Evolutionary conservation across 2,797 vertebrate genomes (phyloP), one percentile per base, ranked within the genome.

Genomic region (Macropus fuliginosus): DNA sequence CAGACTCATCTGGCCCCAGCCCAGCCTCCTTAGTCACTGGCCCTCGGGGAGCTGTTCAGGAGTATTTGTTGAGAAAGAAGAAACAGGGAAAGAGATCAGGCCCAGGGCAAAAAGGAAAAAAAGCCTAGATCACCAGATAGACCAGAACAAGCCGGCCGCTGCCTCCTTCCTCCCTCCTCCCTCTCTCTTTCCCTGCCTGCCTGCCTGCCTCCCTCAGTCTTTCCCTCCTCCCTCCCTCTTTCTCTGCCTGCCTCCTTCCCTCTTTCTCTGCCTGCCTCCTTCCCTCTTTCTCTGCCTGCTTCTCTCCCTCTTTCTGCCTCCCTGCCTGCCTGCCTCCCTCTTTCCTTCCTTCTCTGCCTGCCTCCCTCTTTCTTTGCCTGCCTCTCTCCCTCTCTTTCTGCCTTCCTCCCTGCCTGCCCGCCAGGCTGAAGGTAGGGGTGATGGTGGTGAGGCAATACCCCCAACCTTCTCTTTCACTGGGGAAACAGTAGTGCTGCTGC

Each of bases 131-230:
- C 34, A 2, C 59, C 31, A 5, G 34, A 34, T 62, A 34, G 59
- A 62, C 31, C 59, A 34, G 59, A 62, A 62, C 59, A 34, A 62
- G 59, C 34, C 59, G 34, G 27, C 13, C 34, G 13, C 62, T 29
- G 34, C 62, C 62, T n/a, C 62, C 62, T n/a, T 5, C 5, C 31
- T 10, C 31, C 54, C 52, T 55, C 90, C 31, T 91, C 34, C 54
- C 97, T 96, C 96, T 96, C 92, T 97, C 97, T 97, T 93, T n/a
- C 95, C 95, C 98, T 91, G 96, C 21, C 46, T 46, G 46, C 46
- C 57, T 62, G 29, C 11, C 31, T 62, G 0, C 57, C 59, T 31
- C 28, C 28, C 28, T 29, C 10, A 28, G 27, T 12, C 11, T 31
- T 31, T 31, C 57, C 29, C 2, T 24, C 29, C 57, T 31, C 0